Conservation (phyloP, 2,797 vertebrate species). For the Spinus pinus region DNA sequence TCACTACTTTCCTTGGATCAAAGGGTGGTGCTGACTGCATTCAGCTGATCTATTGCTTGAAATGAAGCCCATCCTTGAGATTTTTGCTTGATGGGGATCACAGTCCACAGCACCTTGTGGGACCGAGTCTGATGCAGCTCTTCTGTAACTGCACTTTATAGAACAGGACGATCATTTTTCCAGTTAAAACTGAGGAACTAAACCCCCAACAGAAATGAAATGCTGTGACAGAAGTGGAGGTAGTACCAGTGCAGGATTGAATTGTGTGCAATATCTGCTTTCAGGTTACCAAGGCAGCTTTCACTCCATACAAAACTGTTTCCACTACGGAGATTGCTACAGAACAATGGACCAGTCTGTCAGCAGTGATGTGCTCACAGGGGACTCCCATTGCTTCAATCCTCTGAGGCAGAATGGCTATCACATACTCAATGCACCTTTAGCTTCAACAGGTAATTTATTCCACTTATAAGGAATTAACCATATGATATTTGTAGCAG, state of each 20-base stretch:
- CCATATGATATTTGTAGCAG: background rate
- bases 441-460: slow-evolving; percentile 82
- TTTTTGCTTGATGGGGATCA: background rate
- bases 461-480: background rate
- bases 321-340: slow-evolving; percentile 93
- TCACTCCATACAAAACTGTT: slow-evolving; percentile 87
- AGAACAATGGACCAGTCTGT: slow-evolving; percentile 84
- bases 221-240: background rate
- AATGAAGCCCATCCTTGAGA: background rate
- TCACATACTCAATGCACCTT: slow-evolving; percentile 81
- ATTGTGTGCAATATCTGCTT: slow-evolving; percentile 40
- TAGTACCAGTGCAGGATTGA: background rate
- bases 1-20: background rate
- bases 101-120: background rate
- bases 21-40: background rate
- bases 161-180: background rate
- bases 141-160: background rate
- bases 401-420: slow-evolving; percentile 88
- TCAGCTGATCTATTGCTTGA: background rate
- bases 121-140: background rate
- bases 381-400: slow-evolving; percentile 84
- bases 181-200: background rate
- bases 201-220: background rate
- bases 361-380: slow-evolving; percentile 76
- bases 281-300: slow-evolving; percentile 97